Conservation (phyloP, 2,113 vertebrate species). For the Mionectes macconnelli region DNA sequence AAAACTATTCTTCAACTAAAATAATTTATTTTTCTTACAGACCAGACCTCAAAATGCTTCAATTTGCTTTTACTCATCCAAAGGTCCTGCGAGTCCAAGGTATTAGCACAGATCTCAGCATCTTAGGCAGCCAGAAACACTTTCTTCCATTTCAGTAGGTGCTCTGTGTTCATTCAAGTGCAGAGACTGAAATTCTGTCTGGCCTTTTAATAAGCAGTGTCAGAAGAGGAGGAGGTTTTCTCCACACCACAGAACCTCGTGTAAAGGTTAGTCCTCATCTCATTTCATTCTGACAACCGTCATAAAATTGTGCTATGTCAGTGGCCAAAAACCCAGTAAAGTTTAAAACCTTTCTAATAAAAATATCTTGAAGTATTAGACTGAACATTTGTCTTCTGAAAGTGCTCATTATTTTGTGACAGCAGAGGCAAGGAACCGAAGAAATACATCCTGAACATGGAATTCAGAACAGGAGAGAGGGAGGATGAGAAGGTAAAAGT, state of each 20-base stretch:
- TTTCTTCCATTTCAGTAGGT: not conserved
- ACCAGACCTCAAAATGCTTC: not conserved
- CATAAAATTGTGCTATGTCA: not conserved
- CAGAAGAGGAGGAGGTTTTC: not conserved
- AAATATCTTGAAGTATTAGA: not conserved
- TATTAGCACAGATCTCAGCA: not conserved
- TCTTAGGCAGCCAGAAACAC: not conserved
- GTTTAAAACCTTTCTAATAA: not conserved
- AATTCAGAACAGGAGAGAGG: not conserved
- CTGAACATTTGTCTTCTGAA: not conserved
- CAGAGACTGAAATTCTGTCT: not conserved
- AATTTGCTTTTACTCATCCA: not conserved
- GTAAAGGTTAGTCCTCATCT: not conserved
- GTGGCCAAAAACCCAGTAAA: not conserved
- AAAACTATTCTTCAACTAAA: not conserved
- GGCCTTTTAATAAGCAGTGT: not conserved
- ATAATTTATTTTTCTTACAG: not conserved
- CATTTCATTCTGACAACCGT: not conserved
- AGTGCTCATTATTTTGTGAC: not conserved
- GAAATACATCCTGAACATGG: not conserved
- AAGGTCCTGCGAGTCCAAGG: not conserved
- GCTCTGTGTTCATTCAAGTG: constrained; percentile 12
- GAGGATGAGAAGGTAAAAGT: not conserved
- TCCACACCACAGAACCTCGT: not conserved
- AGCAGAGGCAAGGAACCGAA: not conserved